Conservation (phyloP, 2,797 vertebrate species). For the Gadopsis bispinosus region DNA sequence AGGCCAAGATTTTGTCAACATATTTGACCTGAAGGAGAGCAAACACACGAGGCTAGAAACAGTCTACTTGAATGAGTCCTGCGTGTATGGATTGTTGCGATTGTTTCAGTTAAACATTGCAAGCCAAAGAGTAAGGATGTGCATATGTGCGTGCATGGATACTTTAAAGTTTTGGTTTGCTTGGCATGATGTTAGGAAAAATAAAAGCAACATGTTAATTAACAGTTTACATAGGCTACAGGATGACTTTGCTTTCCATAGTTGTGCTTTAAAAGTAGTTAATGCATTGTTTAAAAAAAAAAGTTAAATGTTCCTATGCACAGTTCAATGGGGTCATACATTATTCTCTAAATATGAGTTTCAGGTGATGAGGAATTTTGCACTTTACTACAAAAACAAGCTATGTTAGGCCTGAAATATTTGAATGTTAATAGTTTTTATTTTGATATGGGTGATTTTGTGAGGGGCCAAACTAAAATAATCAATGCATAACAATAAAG, state of each 20-base stretch:
- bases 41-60: neutral
- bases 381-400: slow-evolving; percentile 67
- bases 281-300: slow-evolving; percentile 38
- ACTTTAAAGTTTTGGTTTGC: slow-evolving; percentile 31
- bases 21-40: neutral
- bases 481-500: slow-evolving; percentile 49
- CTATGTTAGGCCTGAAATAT: slow-evolving; percentile 45
- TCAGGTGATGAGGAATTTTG: slow-evolving; percentile 63
- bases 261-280: slow-evolving; percentile 53
- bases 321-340: slow-evolving; percentile 18
- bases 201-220: slow-evolving; percentile 13
- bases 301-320: slow-evolving; percentile 63
- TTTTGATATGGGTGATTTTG: slow-evolving; percentile 58
- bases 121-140: slow-evolving; percentile 66
- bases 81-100: neutral
- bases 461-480: slow-evolving; percentile 51
- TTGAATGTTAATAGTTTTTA: slow-evolving; percentile 65
- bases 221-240: slow-evolving; percentile 25
- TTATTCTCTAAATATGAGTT: slow-evolving; percentile 48
- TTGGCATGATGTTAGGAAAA: slow-evolving; percentile 49
- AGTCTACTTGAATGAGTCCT: slow-evolving; percentile 11
- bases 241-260: slow-evolving; percentile 45
- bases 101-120: slow-evolving; percentile 38
- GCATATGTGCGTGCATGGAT: slow-evolving; percentile 16
- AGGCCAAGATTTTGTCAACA: neutral